phyloP scores from a whole-genome alignment of 2,113 vertebrate species.

The Ranitomeya variabilis region DNA sequence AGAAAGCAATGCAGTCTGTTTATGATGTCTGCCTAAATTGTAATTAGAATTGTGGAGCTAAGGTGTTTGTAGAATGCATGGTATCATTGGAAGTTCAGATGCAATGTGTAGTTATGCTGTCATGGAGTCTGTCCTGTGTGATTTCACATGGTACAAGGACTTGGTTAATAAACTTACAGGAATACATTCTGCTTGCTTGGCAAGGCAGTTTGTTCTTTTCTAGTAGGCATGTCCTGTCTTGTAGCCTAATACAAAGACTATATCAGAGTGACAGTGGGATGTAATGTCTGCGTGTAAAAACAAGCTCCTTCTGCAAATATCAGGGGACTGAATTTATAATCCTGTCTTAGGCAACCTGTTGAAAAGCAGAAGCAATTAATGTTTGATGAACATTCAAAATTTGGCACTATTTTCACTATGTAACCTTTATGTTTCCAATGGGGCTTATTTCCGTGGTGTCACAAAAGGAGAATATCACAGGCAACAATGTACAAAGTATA shows the following conservation, averaged over 20 bases:
- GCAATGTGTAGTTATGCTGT: not conserved
- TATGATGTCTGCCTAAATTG: not conserved
- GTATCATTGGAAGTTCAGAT: not conserved
- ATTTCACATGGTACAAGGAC: not conserved
- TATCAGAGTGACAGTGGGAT: constrained; percentile 10
- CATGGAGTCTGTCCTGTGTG: not conserved
- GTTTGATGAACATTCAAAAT: constrained; percentile 55
- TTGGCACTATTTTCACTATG: constrained; percentile 58
- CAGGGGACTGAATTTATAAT: constrained; percentile 53
- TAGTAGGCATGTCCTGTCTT: constrained; percentile 57
- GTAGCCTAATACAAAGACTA: constrained; percentile 49
- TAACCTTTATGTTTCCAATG: constrained; percentile 58
- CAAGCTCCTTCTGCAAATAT: constrained; percentile 55
- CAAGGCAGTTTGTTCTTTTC: constrained; percentile 63
- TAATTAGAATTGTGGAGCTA: not conserved
- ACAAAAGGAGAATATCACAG: not conserved
- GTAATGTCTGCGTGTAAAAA: constrained; percentile 41
- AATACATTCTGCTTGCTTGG: constrained; percentile 60
- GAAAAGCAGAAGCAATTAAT: constrained; percentile 55
- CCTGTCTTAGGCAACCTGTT: constrained; percentile 55
- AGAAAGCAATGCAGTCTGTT: not conserved
- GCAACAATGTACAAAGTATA: not conserved
- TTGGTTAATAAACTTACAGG: not conserved
- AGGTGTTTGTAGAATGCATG: not conserved
- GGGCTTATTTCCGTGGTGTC: not conserved